Evolutionary conservation across 2,113 vertebrate species (phyloP), one percentile per base, ranked within the genome.

Genomic region (Crotophaga sulcirostris): DNA sequence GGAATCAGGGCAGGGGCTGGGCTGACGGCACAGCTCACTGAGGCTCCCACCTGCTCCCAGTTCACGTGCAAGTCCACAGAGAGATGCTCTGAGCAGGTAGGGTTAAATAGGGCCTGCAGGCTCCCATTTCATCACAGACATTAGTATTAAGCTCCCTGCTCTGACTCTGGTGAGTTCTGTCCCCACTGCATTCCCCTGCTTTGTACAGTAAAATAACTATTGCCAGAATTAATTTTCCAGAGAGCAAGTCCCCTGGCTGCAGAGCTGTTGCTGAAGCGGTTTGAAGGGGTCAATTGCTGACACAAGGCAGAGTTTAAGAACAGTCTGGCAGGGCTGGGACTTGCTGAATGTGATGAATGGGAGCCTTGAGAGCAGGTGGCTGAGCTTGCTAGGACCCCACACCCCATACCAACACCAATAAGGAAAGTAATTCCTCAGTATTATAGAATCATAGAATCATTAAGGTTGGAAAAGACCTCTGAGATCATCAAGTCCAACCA

Each of bases 41-140:
- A 3, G 21, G 55, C 64, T n/a, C 33, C 73, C 4, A 1, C 17
- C 40, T 13, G 25, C 63, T 62, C 52, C 49, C 28, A 12, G 34
- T 19, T 16, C 3, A 0, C 6, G 11, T 21, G 23, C 73, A 19
- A 52, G 31, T 74, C 76, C 6, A 0, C 1, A 3, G 42, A 17
- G 0, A 12, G 87, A 2, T 60, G 73, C 68, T 56, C 14, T 2
- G 12, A 33, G 68, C 20, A 0, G 13, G 3, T 4, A 9, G 77
- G 14, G 18, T 55, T 10, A 38, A 45, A 26, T 5, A 13, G 44
- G 70, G 21, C 11, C 3, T 55, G 58, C 47, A 31, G 26, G 19
- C 34, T 40, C 64, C 51, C 10, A 0, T 19, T 34, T 24, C 49
- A 6, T 13, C 23, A 17, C 56, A 33, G 63, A 34, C 62, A 29